Conservation (phyloP, 2,888 invertebrate species). For the Acanthosoma haemorrhoidale region DNA sequence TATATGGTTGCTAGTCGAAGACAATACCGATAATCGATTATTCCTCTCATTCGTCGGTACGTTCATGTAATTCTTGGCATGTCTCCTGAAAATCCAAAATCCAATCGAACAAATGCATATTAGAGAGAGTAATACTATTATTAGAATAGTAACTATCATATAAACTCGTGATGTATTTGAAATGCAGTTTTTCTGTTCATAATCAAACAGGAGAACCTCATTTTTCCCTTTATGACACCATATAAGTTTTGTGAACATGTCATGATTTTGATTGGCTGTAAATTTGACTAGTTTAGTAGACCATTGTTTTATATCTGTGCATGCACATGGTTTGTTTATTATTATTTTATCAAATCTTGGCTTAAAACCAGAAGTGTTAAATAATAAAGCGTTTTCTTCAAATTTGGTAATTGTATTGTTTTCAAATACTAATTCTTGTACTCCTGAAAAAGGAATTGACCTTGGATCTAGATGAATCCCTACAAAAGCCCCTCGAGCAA, state of each 20-base stretch:
- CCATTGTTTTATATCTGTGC: conserved; percentile 48
- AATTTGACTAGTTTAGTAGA: conserved; percentile 39
- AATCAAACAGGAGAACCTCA: conserved; percentile 30
- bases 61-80: conserved; percentile 39
- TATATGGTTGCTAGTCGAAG: conserved; percentile 39
- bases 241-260: conserved; percentile 34
- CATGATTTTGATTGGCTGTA: conserved; percentile 31
- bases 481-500: conserved; percentile 59
- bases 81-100: conserved; percentile 32
- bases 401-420: conserved; percentile 58
- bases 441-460: conserved; percentile 39
- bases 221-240: conserved; percentile 36
- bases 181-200: conserved; percentile 33
- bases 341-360: conserved; percentile 56
- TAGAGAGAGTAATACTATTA: conserved; percentile 29
- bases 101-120: conserved; percentile 31
- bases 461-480: conserved; percentile 50
- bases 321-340: conserved; percentile 57
- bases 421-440: conserved; percentile 56
- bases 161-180: conserved; percentile 31
- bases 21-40: conserved; percentile 30
- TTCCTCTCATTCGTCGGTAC: conserved; percentile 39
- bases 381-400: conserved; percentile 54
- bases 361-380: conserved; percentile 54
- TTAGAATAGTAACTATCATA: conserved; percentile 32